Evolutionary conservation across 2,888 invertebrate species (phyloP).

Genomic region (Andrena haemorrhoa): DNA sequence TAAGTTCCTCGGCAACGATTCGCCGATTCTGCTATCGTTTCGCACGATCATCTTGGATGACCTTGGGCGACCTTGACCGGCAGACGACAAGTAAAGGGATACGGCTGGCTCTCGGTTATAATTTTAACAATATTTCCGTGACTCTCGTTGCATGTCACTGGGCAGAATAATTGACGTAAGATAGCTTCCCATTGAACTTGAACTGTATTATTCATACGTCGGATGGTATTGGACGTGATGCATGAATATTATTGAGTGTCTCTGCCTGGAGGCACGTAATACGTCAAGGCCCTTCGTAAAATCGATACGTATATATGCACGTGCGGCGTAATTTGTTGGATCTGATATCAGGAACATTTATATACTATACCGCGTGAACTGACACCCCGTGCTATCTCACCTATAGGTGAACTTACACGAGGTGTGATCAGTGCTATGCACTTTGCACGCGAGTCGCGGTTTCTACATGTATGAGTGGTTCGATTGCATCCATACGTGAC

Average conservation of each 20-base stretch:
- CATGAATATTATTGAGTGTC: slow-evolving; percentile 40
- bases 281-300: slow-evolving; percentile 63
- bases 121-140: not conserved
- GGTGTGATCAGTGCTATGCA: slow-evolving; percentile 24
- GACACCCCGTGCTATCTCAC: slow-evolving; percentile 22
- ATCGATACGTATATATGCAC: slow-evolving; percentile 58
- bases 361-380: slow-evolving; percentile 22
- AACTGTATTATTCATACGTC: slow-evolving; percentile 38
- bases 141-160: not conserved
- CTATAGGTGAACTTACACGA: slow-evolving; percentile 3
- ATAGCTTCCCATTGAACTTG: slow-evolving; percentile 37
- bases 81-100: not conserved
- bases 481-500: slow-evolving; percentile 49
- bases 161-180: not conserved
- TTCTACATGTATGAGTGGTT: slow-evolving; percentile 21
- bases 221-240: slow-evolving; percentile 16
- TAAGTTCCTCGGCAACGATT: slow-evolving; percentile 69
- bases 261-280: slow-evolving; percentile 40
- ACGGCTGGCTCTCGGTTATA: not conserved
- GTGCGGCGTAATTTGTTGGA: slow-evolving; percentile 15
- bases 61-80: not conserved
- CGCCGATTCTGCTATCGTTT: not conserved
- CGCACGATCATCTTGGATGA: not conserved
- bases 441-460: slow-evolving; percentile 36
- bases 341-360: slow-evolving; percentile 48